Evolutionary conservation across 2,888 invertebrate species (phyloP).

Genomic region (Trachelus stipa): DNA sequence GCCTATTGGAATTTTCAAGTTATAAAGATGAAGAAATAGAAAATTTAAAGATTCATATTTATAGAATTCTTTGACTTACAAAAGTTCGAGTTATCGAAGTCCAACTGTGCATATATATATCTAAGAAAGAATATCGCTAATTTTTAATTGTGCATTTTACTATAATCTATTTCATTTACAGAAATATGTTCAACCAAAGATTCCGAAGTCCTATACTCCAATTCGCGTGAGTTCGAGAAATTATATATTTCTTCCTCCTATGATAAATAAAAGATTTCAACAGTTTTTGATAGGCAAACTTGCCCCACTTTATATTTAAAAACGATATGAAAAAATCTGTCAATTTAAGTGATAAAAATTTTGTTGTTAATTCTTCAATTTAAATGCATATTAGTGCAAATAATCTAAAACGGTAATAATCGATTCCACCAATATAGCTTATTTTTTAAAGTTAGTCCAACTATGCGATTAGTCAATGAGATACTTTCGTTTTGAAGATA

Average conservation of each 20-base stretch:
- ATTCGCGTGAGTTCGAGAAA: conserved; percentile 50
- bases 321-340: not conserved
- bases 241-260: too few relatives aligned
- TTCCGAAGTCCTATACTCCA: conserved; percentile 68
- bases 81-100: too few relatives aligned
- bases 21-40: not conserved
- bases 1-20: not conserved
- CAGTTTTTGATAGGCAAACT: too few relatives aligned
- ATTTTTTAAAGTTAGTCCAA: not conserved
- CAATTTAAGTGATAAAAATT: too few relatives aligned
- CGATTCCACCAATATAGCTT: not conserved
- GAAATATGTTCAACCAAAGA: conserved; percentile 59
- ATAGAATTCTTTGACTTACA: too few relatives aligned
- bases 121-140: not conserved
- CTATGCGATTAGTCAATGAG: too few relatives aligned
- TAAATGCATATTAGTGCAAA: too few relatives aligned
- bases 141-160: too few relatives aligned
- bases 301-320: not conserved
- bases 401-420: not conserved
- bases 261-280: too few relatives aligned
- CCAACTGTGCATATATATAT: not conserved
- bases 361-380: too few relatives aligned
- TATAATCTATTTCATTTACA: conserved; percentile 23
- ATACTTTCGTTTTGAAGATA: too few relatives aligned
- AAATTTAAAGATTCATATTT: not conserved